These are phyloP conservation scores for Notechis scutatus DNA, from an alignment of 2,113 vertebrate genomes.

Conservation along the genomic window DNA sequence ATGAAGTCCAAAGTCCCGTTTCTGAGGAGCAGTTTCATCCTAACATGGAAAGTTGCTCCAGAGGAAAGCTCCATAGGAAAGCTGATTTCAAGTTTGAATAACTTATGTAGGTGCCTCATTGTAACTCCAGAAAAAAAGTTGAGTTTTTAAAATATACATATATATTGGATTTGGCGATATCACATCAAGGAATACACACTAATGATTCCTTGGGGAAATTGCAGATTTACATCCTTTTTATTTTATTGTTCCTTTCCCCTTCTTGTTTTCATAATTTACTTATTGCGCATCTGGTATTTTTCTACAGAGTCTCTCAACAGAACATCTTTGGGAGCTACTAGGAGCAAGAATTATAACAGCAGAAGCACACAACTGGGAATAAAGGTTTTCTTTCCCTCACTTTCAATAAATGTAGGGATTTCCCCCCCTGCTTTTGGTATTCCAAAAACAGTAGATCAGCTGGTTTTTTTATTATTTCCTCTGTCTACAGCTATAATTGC, in stretches of 20 bases:
- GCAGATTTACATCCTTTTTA: not conserved
- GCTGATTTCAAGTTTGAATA: not conserved
- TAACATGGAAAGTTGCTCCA: not conserved
- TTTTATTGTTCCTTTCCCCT: conserved; percentile 3
- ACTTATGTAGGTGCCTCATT: not conserved
- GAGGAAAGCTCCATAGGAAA: not conserved
- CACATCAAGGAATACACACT: not conserved
- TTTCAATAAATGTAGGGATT: not conserved
- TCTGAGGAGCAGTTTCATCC: conserved; percentile 28
- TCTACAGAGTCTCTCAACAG: not conserved
- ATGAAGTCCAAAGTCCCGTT: conserved; percentile 20
- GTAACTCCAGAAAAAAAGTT: not conserved
- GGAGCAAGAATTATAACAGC: not conserved
- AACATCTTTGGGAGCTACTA: not conserved
- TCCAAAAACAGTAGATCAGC: not conserved
- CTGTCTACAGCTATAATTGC: not conserved
- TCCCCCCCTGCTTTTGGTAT: not conserved
- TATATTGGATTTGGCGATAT: not conserved
- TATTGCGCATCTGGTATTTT: not conserved
- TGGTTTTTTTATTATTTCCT: not conserved
- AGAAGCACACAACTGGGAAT: not conserved
- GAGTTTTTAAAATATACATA: not conserved
- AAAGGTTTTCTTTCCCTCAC: not conserved
- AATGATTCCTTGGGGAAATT: conserved; percentile 17
- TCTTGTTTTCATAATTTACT: conserved; percentile 15